A percentile compares a stretch with the other conserved stretches of the same genome.
Conservation (phyloP, 30 jellyfish, hydroid and myxozoan species). For the Chrysaora quinquecirrha region DNA sequence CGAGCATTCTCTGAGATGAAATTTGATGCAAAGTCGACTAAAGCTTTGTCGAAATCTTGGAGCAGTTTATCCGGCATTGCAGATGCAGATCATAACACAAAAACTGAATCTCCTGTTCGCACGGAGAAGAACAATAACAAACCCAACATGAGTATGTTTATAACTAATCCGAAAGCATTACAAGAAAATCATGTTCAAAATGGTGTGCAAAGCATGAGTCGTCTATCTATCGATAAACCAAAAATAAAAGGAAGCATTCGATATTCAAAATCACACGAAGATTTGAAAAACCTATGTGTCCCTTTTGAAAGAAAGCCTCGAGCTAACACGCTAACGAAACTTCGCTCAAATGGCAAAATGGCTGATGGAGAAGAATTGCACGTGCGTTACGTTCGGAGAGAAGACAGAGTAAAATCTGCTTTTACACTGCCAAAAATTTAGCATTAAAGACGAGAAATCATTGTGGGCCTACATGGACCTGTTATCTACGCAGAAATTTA, state of each 20-base stretch:
- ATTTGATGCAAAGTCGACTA: background rate
- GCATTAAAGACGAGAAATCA: no score
- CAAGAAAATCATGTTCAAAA: background rate
- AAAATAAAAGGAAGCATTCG: background rate
- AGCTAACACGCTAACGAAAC: conserved; percentile 10
- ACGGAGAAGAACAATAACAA: no score
- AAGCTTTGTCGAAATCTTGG: background rate
- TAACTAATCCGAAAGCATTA: background rate
- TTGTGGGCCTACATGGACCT: no score
- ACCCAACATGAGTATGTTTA: background rate
- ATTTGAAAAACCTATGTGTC: background rate
- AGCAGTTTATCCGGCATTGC: background rate
- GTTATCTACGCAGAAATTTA: no score
- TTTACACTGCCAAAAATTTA: conserved; percentile 11
- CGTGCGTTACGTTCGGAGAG: conserved; percentile 20
- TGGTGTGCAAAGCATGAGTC: background rate
- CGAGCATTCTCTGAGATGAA: background rate
- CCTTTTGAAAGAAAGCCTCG: conserved; percentile 25
- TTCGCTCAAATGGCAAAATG: background rate
- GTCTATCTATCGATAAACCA: background rate
- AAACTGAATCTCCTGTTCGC: no score
- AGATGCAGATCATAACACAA: no score
- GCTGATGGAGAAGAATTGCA: background rate
- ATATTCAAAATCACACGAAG: conserved; percentile 25
- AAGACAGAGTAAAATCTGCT: conserved; percentile 7